Evolutionary conservation across 2,113 vertebrate genomes (phyloP).

Genomic region (Anas platyrhynchos): DNA sequence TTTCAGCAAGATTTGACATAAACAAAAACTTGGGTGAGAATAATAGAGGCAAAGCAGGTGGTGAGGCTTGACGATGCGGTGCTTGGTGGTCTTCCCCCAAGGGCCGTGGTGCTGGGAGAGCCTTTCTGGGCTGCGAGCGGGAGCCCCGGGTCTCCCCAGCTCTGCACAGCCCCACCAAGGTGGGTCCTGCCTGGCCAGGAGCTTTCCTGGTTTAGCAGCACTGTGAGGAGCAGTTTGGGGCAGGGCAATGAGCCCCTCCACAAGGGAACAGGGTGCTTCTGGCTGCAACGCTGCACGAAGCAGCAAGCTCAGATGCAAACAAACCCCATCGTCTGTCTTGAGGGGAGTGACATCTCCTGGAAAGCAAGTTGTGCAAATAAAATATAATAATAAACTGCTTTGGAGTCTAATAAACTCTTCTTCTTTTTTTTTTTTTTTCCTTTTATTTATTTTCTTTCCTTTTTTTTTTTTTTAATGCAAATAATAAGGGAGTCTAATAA

Average conservation of each 20-base stretch:
- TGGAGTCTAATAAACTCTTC: constrained; percentile 31
- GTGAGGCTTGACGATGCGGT: not conserved
- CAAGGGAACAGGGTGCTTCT: too few relatives aligned
- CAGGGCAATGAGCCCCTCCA: not conserved
- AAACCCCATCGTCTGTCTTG: not conserved
- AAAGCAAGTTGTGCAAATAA: constrained; percentile 61
- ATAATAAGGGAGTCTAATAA: constrained; percentile 40
- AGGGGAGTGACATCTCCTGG: not conserved
- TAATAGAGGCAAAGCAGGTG: not conserved
- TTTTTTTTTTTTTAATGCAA: constrained; percentile 69
- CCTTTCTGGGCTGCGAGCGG: not conserved
- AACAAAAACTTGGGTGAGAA: not conserved
- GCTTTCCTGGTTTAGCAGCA: not conserved
- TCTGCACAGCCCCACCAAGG: not conserved
- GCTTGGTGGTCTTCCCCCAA: accelerated
- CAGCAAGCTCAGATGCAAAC: not conserved
- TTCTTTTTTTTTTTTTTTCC: not conserved
- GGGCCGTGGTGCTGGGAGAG: accelerated
- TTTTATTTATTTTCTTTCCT: not conserved
- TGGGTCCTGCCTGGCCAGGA: not conserved
- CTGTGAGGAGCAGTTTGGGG: not conserved
- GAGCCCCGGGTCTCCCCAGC: not conserved
- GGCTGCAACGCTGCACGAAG: not conserved
- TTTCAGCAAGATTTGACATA: not conserved
- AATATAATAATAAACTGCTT: not conserved